Evolutionary conservation across 2,888 invertebrate species (phyloP), one percentile per base, ranked within the genome.

Genomic region (Taphrorychus bicolor): DNA sequence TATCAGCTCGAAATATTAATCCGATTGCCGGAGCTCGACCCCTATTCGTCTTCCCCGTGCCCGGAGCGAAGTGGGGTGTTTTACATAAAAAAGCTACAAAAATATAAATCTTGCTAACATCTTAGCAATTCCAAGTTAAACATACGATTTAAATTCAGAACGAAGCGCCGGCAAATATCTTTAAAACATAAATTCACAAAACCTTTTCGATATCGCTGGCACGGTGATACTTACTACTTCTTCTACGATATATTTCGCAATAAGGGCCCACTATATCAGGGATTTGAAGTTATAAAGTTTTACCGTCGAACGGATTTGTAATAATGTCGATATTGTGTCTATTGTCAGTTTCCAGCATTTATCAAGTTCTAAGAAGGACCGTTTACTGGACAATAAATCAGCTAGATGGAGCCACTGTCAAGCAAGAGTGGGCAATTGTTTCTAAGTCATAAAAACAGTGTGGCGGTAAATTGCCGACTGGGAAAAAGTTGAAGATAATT

Each of bases 31-130:
- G n/a, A 32, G 11, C 32, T 32, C 32, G 32, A 32, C 32, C 32
- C 11, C 32, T 32, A 32, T 32, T 9, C 32, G 32, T 32, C 32
- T 32, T 32, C 11, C 32, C 32, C 32, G 19, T 18, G 22, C 22
- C 22, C 21, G 51, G 21, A 51, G 51, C 11, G 51, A 51, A 51
- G 16, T 18, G 51, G 51, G 18, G 5, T 21, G 51, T 56, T 66
- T 66, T 61, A 61, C 68, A 68, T 69, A 69, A 69, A 69, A 69
- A 69, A 49, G 49, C 57, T 21, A 57, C 56, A 60, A 60, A 69
- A 63, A 69, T 65, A 69, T 65, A 69, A 69, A 69, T 69, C 65
- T 69, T 53, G 57, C 69, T 69, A 69, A 69, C 64, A 69, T 69
- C 69, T 59, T 60, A 64, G 69, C 69, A 57, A 64, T 69, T 69